Conservation (phyloP, 2,113 vertebrate species). For the Bubo scandiacus region DNA sequence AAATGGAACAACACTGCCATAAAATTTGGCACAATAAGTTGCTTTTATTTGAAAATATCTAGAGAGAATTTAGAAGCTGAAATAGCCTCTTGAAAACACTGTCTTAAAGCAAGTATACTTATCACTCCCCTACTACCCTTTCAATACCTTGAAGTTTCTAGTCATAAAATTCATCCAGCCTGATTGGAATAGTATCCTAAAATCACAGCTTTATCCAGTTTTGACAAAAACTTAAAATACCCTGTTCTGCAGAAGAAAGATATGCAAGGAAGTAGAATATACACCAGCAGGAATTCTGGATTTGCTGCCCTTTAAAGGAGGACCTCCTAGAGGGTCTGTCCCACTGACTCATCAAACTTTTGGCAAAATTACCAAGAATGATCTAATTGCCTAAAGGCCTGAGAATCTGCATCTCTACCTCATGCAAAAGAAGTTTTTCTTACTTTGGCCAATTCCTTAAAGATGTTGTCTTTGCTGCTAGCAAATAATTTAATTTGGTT, state of each 20-base stretch:
- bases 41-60: constrained; percentile 49
- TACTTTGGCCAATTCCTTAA: not conserved
- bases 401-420: not conserved
- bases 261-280: not conserved
- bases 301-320: not conserved
- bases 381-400: not conserved
- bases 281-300: not conserved
- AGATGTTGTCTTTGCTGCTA: not conserved
- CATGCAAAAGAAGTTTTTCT: not conserved
- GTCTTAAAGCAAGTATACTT: not conserved
- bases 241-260: not conserved
- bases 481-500: not conserved
- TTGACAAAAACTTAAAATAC: not conserved
- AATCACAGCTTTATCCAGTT: not conserved
- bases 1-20: constrained; percentile 40
- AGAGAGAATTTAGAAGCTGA: not conserved
- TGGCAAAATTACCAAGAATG: not conserved
- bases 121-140: not conserved
- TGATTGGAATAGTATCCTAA: not conserved
- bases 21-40: constrained; percentile 39
- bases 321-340: not conserved
- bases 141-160: not conserved
- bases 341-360: not conserved
- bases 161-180: not conserved
- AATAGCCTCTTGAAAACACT: not conserved